Base-by-base conservation (phyloP, 1,140 invertebrate genomes). In the Contarinia nasturtii region DNA sequence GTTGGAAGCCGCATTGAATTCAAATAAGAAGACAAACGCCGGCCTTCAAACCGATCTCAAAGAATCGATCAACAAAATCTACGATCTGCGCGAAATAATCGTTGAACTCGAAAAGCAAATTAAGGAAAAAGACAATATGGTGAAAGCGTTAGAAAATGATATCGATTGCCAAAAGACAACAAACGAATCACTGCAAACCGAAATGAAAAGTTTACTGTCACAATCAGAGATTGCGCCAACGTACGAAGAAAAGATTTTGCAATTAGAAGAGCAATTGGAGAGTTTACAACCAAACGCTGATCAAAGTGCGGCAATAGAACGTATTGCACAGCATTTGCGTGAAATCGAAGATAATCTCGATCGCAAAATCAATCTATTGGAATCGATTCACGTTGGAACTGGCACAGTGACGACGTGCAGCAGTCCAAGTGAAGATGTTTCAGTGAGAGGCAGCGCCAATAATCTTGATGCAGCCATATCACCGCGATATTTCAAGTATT, bases 401-500 rank as follows among this genome's bases (percentile, higher is more conserved):
- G 70, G 67, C 38, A 73, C 63, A 45, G 72, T 69, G 19, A 59
- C 60, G 2, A 67, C 61, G 56, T 70, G 77, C 49, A 77, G 77
- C 51, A 79, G 81, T 36, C 80, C 76, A 18, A 82, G 79, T 50
- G 83, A 87, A 59, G 82, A 86, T 57, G 75, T 86, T 34, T 86
- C 82, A 0, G 68, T 81, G 2, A 70, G 76, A 48, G 78, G 37
- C n/a, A 34, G 34, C 19, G 15, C 7, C 3, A 3, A 27, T 7
- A 33, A 45, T 33, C n/a, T n/a, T 17, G 44, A 45, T 15, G 27
- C 4, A 15, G 27, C 44, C 7, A 27, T 27, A 27, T 27, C 27
- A 10, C 27, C 27, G 27, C 27, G 27, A 27, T 27, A 27, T 10
- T 27, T 27, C 27, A 27, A 27, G 27, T 27, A 27, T 10, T 27